Conservation (phyloP, 2,888 invertebrate genomes). For the Cheilosia vernalis region DNA sequence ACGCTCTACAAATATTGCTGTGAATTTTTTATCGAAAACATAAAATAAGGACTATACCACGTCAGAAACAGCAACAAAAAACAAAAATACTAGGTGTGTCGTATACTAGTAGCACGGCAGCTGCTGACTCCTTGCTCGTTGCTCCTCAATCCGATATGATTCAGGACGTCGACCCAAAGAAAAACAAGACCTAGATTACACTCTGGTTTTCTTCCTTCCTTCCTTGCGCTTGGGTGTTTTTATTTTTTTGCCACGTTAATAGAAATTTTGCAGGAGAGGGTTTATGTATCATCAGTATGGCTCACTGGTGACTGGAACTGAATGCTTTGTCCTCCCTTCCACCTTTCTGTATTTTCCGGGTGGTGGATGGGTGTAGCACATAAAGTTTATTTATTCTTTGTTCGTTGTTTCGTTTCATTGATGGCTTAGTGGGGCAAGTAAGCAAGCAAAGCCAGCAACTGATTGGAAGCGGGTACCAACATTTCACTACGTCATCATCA, state of each 20-base stretch:
- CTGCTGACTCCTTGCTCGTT: constrained; percentile 1
- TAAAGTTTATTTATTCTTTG: constrained; percentile 69
- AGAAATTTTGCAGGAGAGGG: constrained; percentile 50
- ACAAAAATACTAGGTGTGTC: constrained; percentile 6
- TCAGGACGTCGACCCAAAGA: constrained; percentile 69
- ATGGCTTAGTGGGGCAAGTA: constrained; percentile 72
- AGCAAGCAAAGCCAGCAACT: constrained; percentile 41
- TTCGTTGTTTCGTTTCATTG: constrained; percentile 65
- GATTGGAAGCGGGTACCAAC: constrained; percentile 13
- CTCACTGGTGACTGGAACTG: constrained; percentile 11
- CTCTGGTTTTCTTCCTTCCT: constrained; percentile 52
- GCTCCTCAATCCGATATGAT: constrained; percentile 48
- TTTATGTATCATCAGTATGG: constrained; percentile 26
- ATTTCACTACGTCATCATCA: constrained; percentile 53
- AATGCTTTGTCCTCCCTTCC: constrained; percentile 46
- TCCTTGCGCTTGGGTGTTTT: constrained; percentile 23
- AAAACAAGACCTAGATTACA: constrained; percentile 70
- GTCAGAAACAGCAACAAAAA: constrained; percentile 14
- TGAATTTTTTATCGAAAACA: constrained; percentile 49
- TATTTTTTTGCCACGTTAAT: constrained; percentile 49
- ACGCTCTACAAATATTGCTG: constrained; percentile 15
- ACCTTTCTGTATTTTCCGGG: neutral
- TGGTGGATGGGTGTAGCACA: constrained; percentile 43
- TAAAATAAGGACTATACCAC: constrained; percentile 33
- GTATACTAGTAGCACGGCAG: neutral